Base-by-base conservation (phyloP, 2,888 invertebrate species). In the Acrobasis repandana region DNA sequence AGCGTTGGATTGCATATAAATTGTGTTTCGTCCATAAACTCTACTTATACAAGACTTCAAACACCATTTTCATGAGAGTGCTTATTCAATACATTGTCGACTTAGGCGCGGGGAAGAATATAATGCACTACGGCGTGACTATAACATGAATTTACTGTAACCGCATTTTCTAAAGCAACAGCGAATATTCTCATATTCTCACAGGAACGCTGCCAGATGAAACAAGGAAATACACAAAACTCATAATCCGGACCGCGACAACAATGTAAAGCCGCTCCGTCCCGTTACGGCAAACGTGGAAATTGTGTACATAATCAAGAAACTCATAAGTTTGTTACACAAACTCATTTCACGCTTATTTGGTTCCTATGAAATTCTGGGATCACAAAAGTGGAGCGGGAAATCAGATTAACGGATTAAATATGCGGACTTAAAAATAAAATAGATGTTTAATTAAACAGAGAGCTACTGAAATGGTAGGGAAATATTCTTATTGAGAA, bases 1-100 rank as follows among this genome's bases (percentile, higher is more conserved):
- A 64, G 71, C 66, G 67, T 69, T 72, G 74, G 72, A 81, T 80
- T 78, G 80, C 80, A 81, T 80, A 80, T 80, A 80, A 78, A 81
- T 83, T 82, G 70, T 70, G 69, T 60, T 70, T 70, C 61, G 66
- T 69, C 67, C 63, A 63, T 76, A 70, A 72, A 69, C 70, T 71
- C 64, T 60, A 67, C 58, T 63, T 65, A 64, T 63, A 38, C 33
- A 9, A 16, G 34, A 58, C 33, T 16, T 34, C 10, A 28, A 15
- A 47, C 57, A 47, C 8, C 15, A 49, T 49, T 43, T 43, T 43
- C n/a, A 43, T 43, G 14, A 43, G 14, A 43, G 43, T 43, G 43
- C 11, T 43, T 43, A n/a, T 43, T 43, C 14, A 14, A 43, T 48
- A 18, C 36, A 15, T 52, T 52, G 34, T 34, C 43, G 14, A 11